phyloP scores from a whole-genome alignment of 2,888 invertebrate genomes.

The Drosophila robusta region DNA sequence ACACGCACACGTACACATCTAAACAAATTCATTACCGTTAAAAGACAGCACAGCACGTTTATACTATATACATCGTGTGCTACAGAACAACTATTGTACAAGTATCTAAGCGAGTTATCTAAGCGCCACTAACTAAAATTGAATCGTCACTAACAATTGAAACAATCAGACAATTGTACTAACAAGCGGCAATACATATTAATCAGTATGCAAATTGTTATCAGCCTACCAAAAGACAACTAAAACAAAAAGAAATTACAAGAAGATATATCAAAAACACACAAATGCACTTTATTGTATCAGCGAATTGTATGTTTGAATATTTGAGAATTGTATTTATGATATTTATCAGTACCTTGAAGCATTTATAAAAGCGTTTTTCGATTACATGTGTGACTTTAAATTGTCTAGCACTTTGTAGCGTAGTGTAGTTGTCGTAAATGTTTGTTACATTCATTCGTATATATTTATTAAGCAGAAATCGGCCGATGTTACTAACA shows the following conservation, averaged over 20 bases:
- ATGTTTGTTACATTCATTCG: constrained; percentile 33
- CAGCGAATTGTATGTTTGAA: constrained; percentile 48
- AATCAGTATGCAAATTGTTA: constrained; percentile 48
- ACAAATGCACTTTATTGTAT: constrained; percentile 47
- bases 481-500: constrained; percentile 33
- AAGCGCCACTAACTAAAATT: constrained; percentile 47
- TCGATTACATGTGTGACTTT: constrained; percentile 32
- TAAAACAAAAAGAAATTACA: constrained; percentile 1
- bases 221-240: constrained; percentile 9
- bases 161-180: constrained; percentile 25
- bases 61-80: constrained; percentile 17
- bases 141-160: constrained; percentile 16
- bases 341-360: constrained; percentile 61
- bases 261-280: constrained; percentile 4
- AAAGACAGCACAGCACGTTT: constrained; percentile 19
- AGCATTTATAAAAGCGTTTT: constrained; percentile 61
- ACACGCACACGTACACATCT: not conserved
- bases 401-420: constrained; percentile 47
- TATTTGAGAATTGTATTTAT: constrained; percentile 48
- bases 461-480: constrained; percentile 30
- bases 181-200: constrained; percentile 6
- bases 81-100: constrained; percentile 20
- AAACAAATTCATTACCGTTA: constrained; percentile 9
- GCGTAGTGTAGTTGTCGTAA: constrained; percentile 41
- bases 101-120: constrained; percentile 43